Percentiles rank a stretch among this genome's conserved stretches.
phyloP scores from a whole-genome alignment of 2,797 vertebrate genomes.

The Liasis olivaceus region DNA sequence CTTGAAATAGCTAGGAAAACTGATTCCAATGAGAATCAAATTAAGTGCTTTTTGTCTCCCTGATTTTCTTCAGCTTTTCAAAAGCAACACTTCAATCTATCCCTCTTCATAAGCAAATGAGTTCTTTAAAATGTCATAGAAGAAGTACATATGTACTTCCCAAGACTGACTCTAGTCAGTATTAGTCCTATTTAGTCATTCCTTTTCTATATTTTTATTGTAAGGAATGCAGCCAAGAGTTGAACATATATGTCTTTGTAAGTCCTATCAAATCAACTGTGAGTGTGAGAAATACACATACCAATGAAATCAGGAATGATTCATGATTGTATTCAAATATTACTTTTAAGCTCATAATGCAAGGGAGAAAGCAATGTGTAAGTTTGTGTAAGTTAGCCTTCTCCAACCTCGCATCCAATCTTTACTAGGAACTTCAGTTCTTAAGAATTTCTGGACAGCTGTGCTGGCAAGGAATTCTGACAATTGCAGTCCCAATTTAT shows the following conservation, averaged over 20 bases:
- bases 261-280: neutral
- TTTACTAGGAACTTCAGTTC: neutral
- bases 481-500: neutral
- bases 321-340: neutral
- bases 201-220: neutral
- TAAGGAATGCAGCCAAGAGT: neutral
- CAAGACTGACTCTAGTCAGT: neutral
- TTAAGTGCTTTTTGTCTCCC: neutral
- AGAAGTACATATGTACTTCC: neutral
- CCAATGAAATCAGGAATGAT: neutral
- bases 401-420: neutral
- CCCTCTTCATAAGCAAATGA: neutral
- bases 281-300: neutral
- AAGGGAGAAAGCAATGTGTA: neutral
- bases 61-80: neutral
- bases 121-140: neutral
- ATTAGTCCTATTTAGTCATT: neutral
- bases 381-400: neutral
- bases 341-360: neutral
- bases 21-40: fast-evolving
- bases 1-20: slow-evolving; percentile 14
- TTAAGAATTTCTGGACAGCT: neutral
- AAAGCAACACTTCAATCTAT: neutral
- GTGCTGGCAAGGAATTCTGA: neutral
- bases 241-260: neutral